These are phyloP conservation scores for Chironomus striatipennis DNA, from an alignment of 1,140 invertebrate genomes.

Conservation along the genomic window DNA sequence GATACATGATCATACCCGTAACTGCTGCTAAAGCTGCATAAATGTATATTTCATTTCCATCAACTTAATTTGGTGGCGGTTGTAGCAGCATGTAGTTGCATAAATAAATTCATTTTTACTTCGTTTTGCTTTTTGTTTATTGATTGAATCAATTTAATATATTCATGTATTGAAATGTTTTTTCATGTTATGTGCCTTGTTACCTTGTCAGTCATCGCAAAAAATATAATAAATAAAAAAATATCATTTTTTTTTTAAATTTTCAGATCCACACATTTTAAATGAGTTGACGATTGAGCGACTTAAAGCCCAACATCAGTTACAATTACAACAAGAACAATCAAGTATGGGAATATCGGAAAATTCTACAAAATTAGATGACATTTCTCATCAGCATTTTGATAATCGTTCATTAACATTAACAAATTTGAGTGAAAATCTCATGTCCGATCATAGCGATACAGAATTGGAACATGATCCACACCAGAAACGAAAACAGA, in stretches of 20 bases:
- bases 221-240: no score
- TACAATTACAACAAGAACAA: background rate
- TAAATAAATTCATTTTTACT: background rate
- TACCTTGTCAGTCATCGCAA: background rate
- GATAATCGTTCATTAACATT: constrained; percentile 28
- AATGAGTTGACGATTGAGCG: constrained; percentile 16
- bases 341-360: constrained; percentile 51
- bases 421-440: constrained; percentile 39
- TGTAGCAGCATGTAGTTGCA: constrained; percentile 21
- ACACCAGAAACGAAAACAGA: constrained; percentile 80
- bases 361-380: constrained; percentile 42
- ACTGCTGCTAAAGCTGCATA: background rate
- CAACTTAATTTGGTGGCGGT: constrained; percentile 22
- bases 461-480: constrained; percentile 66
- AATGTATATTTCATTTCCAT: constrained; percentile 17
- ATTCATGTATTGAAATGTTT: background rate
- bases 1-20: background rate
- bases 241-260: no score
- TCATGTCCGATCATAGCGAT: constrained; percentile 59
- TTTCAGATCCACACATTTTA: constrained; percentile 16
- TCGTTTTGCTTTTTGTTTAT: background rate
- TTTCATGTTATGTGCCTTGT: constrained; percentile 5
- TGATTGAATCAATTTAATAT: background rate
- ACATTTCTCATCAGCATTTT: constrained; percentile 43
- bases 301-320: background rate